phyloP scores from a whole-genome alignment of 2,888 invertebrate species.

The Rosalia funebris region DNA sequence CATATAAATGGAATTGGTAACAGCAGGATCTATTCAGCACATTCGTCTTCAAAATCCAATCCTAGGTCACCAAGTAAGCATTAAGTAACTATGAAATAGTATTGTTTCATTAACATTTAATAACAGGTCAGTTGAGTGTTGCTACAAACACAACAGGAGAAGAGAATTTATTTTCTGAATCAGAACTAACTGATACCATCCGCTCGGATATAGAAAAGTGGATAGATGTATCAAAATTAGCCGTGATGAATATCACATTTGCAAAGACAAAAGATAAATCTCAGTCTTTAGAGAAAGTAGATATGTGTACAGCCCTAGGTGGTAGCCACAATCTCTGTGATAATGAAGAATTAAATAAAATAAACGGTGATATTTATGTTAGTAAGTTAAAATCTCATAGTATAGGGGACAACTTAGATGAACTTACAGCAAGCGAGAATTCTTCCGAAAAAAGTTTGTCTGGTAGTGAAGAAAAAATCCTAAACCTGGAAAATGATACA shows the following conservation, averaged over 20 bases:
- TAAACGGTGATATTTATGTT: constrained; percentile 32
- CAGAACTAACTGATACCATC: constrained; percentile 58
- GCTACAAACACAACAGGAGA: constrained; percentile 59
- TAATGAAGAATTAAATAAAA: constrained; percentile 33
- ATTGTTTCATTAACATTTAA: no score
- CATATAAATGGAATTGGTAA: constrained; percentile 64
- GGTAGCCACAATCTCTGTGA: constrained; percentile 24
- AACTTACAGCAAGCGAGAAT: constrained; percentile 54
- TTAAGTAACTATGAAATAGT: constrained; percentile 3
- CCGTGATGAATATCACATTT: constrained; percentile 52
- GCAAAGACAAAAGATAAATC: constrained; percentile 46
- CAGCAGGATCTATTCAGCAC: constrained; percentile 59
- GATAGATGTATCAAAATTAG: constrained; percentile 61
- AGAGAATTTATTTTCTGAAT: constrained; percentile 59
- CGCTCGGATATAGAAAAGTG: constrained; percentile 61
- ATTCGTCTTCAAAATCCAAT: constrained; percentile 36
- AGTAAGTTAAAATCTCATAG: constrained; percentile 50
- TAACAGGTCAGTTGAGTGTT: constrained; percentile 65
- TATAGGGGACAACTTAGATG: constrained; percentile 53
- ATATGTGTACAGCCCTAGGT: constrained; percentile 20
- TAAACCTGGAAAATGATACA: constrained; percentile 31
- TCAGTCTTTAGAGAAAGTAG: constrained; percentile 41
- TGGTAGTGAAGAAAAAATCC: constrained; percentile 28
- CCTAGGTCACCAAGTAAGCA: constrained; percentile 67
- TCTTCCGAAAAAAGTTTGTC: constrained; percentile 59